Evolutionary conservation across 2,888 invertebrate genomes (phyloP).

Genomic region (Thereva unica): DNA sequence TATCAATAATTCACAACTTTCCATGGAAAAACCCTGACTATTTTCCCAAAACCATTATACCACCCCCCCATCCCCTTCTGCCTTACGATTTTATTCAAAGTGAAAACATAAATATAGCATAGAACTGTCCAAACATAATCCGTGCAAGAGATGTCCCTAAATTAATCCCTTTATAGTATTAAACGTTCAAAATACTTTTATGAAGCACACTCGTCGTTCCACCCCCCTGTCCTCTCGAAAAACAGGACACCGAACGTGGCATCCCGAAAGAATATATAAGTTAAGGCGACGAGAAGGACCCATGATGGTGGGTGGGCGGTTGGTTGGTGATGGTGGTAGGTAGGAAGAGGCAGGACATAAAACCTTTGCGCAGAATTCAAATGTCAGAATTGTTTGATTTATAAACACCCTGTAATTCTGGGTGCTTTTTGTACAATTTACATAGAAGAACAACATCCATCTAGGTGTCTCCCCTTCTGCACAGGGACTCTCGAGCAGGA

Average conservation of each 20-base stretch:
- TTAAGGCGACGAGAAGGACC: constrained; percentile 9
- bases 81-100: neutral
- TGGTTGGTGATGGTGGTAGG: neutral
- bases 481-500: constrained; percentile 8
- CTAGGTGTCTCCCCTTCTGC: constrained; percentile 4
- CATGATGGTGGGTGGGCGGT: neutral
- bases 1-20: too few species aligned
- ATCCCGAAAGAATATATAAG: constrained; percentile 5
- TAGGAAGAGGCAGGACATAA: constrained; percentile 18
- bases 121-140: constrained; percentile 26
- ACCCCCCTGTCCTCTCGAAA: neutral
- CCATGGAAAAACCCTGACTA: too few species aligned
- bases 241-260: constrained; percentile 1
- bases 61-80: too few species aligned
- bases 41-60: too few species aligned
- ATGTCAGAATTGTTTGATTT: constrained; percentile 46
- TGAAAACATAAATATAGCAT: constrained; percentile 25
- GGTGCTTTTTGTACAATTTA: constrained; percentile 41
- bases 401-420: constrained; percentile 44
- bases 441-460: constrained; percentile 36
- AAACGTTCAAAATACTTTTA: constrained; percentile 29
- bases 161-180: constrained; percentile 32
- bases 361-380: constrained; percentile 44
- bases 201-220: constrained; percentile 1
- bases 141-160: constrained; percentile 26